Conservation (phyloP, 2,888 invertebrate genomes). For the Drosophila birchii region DNA sequence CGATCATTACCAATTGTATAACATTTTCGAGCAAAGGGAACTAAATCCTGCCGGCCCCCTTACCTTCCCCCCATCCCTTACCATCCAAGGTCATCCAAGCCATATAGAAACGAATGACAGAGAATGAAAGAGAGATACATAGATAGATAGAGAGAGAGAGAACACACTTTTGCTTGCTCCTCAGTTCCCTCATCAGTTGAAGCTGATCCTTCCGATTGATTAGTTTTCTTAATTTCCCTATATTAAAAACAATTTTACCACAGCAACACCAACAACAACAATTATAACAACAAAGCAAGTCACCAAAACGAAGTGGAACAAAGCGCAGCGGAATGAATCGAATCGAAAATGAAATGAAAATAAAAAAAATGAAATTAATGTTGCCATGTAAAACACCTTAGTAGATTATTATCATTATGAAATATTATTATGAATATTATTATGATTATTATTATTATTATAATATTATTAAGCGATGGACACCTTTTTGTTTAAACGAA, state of each 20-base stretch:
- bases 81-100: slow-evolving; percentile 16
- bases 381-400: slow-evolving; percentile 77
- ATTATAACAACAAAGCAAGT: slow-evolving; percentile 9
- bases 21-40: slow-evolving; percentile 29
- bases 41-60: background rate
- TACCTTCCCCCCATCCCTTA: background rate
- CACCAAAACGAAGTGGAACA: slow-evolving; percentile 15
- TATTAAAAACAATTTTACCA: slow-evolving; percentile 3
- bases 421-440: slow-evolving; percentile 45
- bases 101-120: slow-evolving; percentile 15
- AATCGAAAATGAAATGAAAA: slow-evolving; percentile 10
- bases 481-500: slow-evolving; percentile 66
- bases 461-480: slow-evolving; percentile 65
- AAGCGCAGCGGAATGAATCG: slow-evolving; percentile 14
- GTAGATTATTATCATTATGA: slow-evolving; percentile 68
- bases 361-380: slow-evolving; percentile 62
- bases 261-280: slow-evolving; percentile 3
- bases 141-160: slow-evolving; percentile 4
- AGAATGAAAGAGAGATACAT: background rate
- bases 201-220: slow-evolving; percentile 39
- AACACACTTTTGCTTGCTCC: slow-evolving; percentile 39
- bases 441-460: slow-evolving; percentile 42
- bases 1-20: slow-evolving; percentile 50
- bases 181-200: slow-evolving; percentile 31
- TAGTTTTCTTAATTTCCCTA: slow-evolving; percentile 33